Conservation (phyloP, 2,113 vertebrate genomes). For the Myotis brandtii region DNA sequence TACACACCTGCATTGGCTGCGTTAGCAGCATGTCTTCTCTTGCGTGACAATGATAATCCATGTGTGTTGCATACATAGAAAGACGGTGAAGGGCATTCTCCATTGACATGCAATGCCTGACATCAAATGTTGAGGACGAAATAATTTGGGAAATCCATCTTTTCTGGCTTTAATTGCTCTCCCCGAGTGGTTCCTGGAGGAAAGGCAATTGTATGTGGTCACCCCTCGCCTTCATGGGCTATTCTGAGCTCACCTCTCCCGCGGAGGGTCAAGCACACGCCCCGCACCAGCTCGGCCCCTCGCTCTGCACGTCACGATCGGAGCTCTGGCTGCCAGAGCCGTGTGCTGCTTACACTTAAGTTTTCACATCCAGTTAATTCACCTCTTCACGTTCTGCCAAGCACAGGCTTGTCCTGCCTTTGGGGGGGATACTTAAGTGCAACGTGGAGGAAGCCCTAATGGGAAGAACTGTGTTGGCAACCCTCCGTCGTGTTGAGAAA, state of each 20-base stretch:
- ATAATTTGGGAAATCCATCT: slow-evolving; percentile 80
- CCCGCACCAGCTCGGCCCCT: background rate
- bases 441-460: slow-evolving; percentile 37
- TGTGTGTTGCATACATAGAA: slow-evolving; percentile 64
- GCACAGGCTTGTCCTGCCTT: background rate
- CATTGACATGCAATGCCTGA: slow-evolving; percentile 73
- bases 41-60: slow-evolving; percentile 67
- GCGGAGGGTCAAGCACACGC: slow-evolving; percentile 35
- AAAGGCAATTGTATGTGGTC: slow-evolving; percentile 71
- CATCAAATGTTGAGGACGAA: slow-evolving; percentile 69
- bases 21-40: slow-evolving; percentile 61
- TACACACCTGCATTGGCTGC: background rate
- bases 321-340: background rate
- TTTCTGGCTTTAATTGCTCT: slow-evolving; percentile 76
- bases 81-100: slow-evolving; percentile 71
- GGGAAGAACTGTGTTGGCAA: slow-evolving; percentile 57
- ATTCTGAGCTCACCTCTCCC: slow-evolving; percentile 65
- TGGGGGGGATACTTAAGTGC: slow-evolving; percentile 25
- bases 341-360: rapidly evolving
- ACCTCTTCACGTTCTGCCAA: slow-evolving; percentile 52
- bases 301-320: background rate
- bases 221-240: slow-evolving; percentile 57
- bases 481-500: slow-evolving; percentile 75
- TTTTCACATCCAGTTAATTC: slow-evolving; percentile 46
- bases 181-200: slow-evolving; percentile 70